These are phyloP conservation scores for Acanthiza pusilla DNA, from an alignment of 2,797 vertebrate species.

Conservation along the genomic window DNA sequence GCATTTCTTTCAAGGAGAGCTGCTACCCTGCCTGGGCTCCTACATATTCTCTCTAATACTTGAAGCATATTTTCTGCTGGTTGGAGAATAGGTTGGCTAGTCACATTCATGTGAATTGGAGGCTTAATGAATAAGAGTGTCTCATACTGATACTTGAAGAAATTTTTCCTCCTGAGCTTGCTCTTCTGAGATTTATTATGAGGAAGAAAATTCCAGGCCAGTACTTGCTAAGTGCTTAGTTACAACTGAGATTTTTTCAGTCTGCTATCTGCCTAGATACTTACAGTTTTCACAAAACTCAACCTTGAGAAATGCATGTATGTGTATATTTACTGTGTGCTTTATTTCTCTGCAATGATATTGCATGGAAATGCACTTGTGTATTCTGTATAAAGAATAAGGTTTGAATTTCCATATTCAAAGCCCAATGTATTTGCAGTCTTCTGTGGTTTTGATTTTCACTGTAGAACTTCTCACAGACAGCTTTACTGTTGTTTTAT, in stretches of 20 bases:
- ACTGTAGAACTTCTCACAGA: not conserved
- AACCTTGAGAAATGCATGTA: not conserved
- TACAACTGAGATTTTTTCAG: not conserved
- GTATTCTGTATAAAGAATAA: not conserved
- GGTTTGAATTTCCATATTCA: not conserved
- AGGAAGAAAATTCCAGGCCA: not conserved
- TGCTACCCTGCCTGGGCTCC: not conserved
- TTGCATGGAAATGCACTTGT: not conserved
- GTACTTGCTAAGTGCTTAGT: not conserved
- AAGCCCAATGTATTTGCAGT: not conserved
- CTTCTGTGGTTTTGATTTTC: not conserved
- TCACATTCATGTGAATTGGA: not conserved
- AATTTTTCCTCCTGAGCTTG: not conserved
- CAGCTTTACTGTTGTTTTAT: not conserved
- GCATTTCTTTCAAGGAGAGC: not conserved
- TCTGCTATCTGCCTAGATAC: not conserved
- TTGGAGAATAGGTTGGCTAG: not conserved
- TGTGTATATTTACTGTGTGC: not conserved
- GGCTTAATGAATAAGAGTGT: not conserved
- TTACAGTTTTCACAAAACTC: not conserved
- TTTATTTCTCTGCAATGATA: not conserved
- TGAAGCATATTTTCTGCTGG: not conserved
- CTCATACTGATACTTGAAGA: not conserved
- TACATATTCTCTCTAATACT: not conserved
- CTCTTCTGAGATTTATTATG: not conserved